Evolutionary conservation across 2,888 invertebrate genomes (phyloP), one percentile per base, ranked within the genome.

Genomic region (Malthinus flaveolus): DNA sequence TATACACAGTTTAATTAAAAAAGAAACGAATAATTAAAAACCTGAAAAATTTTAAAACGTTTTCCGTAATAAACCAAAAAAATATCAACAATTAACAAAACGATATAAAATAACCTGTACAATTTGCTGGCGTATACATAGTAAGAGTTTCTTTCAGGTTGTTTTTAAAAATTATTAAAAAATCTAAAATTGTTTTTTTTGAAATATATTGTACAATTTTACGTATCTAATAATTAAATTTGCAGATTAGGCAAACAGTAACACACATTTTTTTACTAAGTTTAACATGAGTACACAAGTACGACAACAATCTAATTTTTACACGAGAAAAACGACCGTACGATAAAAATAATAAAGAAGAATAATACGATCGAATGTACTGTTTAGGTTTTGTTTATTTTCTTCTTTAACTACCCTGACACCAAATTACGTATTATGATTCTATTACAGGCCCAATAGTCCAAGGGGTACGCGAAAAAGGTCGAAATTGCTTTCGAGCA

Each of bases 341-440:
- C 69, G 67, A 70, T 65, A 69, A 56, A 56, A 53, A 49, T 45
- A 49, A 56, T 39, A 53, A 56, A 52, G 42, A 53, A 61, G 31
- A 49, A 15, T 34, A 47, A 56, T 51, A 54, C 49, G 50, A 55
- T 42, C 33, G 44, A 55, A 47, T 34, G 37, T 50, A 54, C 39
- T 50, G 49, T 50, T 54, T 49, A 42, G 39, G 39, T 15, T 9
- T 42, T 42, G 13, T 15, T 15, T 15, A 42, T 15, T 15, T 42
- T 42, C 23, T 15, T 42, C 39, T 42, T 76, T 76, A 76, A 82
- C 85, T 85, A 90, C 89, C 90, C 90, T 90, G 89, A 89, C 89
- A 89, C 86, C 87, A 88, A 88, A 88, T 90, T 90, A 90, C 89
- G 90, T 89, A 90, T 89, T 86, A 88, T 87, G 87, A 61, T n/a